phyloP scores from a whole-genome alignment of 1,140 invertebrate genomes.

The Drosophila ogumai region DNA sequence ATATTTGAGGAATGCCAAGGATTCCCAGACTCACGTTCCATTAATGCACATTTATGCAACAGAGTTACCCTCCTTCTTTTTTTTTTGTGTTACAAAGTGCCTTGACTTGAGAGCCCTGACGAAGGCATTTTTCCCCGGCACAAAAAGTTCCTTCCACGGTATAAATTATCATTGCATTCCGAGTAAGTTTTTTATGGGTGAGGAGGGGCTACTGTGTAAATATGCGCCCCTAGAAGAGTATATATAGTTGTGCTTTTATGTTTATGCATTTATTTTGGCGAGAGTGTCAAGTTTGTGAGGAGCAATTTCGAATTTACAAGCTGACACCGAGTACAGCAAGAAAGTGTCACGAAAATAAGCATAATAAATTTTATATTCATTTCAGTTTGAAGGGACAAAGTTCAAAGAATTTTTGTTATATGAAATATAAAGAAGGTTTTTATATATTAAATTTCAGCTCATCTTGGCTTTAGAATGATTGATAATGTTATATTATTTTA shows the following conservation, averaged over 20 bases:
- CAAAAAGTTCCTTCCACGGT: background rate
- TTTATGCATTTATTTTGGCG: constrained; percentile 19
- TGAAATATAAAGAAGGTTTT: background rate
- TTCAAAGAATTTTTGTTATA: background rate
- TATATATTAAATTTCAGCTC: too few relatives aligned
- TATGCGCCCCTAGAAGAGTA: background rate
- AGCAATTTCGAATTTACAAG: constrained; percentile 15
- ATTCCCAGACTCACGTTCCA: constrained; percentile 19
- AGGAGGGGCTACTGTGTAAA: background rate
- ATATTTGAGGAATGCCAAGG: constrained; percentile 30
- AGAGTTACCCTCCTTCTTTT: constrained; percentile 3
- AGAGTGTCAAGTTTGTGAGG: constrained; percentile 2
- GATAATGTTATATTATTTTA: rapidly evolving
- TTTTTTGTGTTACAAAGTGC: constrained; percentile 18
- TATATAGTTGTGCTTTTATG: constrained; percentile 23
- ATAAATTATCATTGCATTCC: constrained; percentile 27
- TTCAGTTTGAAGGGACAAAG: background rate
- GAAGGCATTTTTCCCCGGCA: constrained; percentile 20
- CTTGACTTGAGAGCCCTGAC: constrained; percentile 8
- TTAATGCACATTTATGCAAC: constrained; percentile 44
- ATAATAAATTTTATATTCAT: background rate
- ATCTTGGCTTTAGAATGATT: background rate
- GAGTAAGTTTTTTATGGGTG: background rate
- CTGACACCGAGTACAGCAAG: background rate
- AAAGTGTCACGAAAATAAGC: background rate